Base-by-base conservation (phyloP, 2,888 invertebrate species). In the Hetaerina titia region DNA sequence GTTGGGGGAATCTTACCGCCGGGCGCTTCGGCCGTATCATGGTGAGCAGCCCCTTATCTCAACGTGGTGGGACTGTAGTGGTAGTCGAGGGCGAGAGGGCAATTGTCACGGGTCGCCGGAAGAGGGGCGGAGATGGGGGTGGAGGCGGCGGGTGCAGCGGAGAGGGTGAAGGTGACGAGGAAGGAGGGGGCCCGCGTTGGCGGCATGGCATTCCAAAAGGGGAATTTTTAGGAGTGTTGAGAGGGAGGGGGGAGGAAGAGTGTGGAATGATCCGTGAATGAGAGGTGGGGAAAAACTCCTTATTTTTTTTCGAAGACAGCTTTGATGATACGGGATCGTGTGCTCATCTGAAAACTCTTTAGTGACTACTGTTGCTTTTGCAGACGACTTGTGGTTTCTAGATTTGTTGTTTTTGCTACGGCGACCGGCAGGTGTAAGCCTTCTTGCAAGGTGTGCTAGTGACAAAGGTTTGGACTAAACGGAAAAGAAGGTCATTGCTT, bases 21-120 rank as follows among this genome's bases (percentile, higher is more conserved):
- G 22, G 69, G 92, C 19, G 45, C 56, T n/a, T 74, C 92, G 92
- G 92, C 69, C 92, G 92, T 92, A 92, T 92, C 92, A 92, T 92
- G 92, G 64, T 92, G 74, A 92, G 69, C 92, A 92, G 69, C 69
- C 69, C 92, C 69, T 92, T 92, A 92, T 92, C 74, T 69, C 92
- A 69, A 64, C 92, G 92, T 69, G 69, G 92, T 56, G 69, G n/a
- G 92, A 92, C 92, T 69, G 92, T 69, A 92, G 69, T 69, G 69
- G 19, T n/a, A n/a, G 69, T 4, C n/a, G 90, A 90, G 60, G 90
- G 63, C 17, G 64, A 69, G 92, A 69, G 92, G n/a, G 81, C 31
- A 15, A 56, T 92, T 19, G 92, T 31, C 74, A 90, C 45, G 45
- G 90, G 90, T 31, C 45, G 19, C 45, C 90, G 25, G n/a, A n/a